phyloP scores from a whole-genome alignment of 2,797 vertebrate species.

The Strix occidentalis region DNA sequence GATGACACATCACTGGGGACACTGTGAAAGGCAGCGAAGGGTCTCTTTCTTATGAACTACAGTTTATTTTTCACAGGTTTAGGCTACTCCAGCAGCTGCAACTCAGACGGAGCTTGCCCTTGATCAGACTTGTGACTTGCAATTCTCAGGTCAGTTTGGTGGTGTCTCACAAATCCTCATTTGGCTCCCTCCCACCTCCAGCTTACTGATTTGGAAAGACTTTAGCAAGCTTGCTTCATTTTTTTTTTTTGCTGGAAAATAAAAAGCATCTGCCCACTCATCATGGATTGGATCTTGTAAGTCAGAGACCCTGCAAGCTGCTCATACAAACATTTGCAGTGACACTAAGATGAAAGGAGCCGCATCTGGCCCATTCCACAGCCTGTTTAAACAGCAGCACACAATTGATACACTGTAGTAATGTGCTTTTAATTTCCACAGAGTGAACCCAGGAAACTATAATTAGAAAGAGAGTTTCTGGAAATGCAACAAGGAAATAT shows the following conservation, averaged over 20 bases:
- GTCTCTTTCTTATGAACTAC: background rate
- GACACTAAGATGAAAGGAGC: constrained; percentile 24
- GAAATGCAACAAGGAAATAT: constrained; percentile 35
- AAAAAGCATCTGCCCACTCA: constrained; percentile 43
- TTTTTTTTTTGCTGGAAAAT: background rate
- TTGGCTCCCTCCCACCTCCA: background rate
- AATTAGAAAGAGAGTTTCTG: constrained; percentile 23
- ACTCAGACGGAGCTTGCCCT: background rate
- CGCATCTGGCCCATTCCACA: background rate
- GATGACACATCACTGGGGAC: background rate
- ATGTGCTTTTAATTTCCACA: constrained; percentile 12
- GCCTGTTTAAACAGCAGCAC: background rate
- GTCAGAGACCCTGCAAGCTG: background rate
- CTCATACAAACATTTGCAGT: constrained; percentile 26
- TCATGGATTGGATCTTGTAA: background rate
- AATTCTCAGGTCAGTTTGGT: background rate
- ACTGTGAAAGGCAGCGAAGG: background rate
- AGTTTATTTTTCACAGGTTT: background rate
- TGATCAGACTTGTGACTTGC: background rate
- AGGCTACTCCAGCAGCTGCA: background rate
- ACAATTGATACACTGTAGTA: background rate
- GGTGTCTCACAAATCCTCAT: background rate
- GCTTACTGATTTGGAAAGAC: background rate
- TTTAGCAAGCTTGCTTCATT: background rate
- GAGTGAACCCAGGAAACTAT: background rate